These are phyloP conservation scores for Argynnis bischoffii DNA, from an alignment of 2,888 invertebrate genomes.

Conservation along the genomic window DNA sequence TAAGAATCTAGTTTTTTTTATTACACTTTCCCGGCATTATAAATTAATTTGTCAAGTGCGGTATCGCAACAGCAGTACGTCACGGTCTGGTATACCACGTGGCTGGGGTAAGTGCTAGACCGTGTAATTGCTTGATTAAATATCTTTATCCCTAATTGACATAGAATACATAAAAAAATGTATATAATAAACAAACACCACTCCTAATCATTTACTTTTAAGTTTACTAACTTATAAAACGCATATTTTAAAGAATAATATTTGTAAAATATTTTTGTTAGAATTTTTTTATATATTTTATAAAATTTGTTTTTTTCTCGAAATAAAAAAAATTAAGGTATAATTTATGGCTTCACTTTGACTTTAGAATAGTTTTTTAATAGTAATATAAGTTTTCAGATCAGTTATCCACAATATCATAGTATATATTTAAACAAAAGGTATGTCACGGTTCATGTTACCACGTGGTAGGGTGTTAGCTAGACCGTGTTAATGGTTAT, in stretches of 20 bases:
- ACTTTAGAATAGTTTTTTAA: not conserved
- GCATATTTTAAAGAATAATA: no score
- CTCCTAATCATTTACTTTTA: no score
- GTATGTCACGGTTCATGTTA: constrained; percentile 49
- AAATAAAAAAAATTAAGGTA: no score
- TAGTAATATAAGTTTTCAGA: not conserved
- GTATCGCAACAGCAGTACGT: not conserved
- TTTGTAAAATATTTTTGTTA: no score
- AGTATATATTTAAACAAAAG: not conserved
- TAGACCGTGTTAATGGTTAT: constrained; percentile 41
- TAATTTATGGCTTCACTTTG: not conserved
- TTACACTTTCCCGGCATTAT: no score
- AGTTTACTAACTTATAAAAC: no score
- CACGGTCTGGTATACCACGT: constrained; percentile 17
- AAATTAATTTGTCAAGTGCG: not conserved
- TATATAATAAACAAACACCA: no score
- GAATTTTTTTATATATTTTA: no score
- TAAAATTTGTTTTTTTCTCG: no score
- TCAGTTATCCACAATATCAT: constrained; percentile 16
- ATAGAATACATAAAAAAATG: no score
- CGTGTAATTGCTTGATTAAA: constrained; percentile 7
- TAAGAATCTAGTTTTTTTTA: no score
- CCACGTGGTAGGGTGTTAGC: constrained; percentile 48
- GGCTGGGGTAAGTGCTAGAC: constrained; percentile 9
- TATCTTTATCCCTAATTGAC: not conserved